Base-by-base conservation (phyloP, 2,113 vertebrate genomes). In the Coreoperca whiteheadi region DNA sequence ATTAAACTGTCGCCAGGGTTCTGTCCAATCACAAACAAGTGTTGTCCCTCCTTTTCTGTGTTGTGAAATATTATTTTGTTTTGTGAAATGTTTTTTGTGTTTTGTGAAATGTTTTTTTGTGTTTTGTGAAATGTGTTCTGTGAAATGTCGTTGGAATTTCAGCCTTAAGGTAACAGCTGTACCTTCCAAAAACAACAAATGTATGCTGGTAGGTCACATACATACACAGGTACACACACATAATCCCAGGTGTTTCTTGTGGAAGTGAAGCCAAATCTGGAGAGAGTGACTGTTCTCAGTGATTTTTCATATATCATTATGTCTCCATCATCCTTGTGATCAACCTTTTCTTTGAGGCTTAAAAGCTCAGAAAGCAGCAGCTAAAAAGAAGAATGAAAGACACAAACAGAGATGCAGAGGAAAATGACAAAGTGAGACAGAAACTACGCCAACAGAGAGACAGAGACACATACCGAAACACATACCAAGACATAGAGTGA, bases 401-500 rank as follows among this genome's bases (percentile, higher is more conserved):
- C 28, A 60, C 25, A 77, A 75, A 28, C 12, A 46, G 20, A 71
- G 20, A 53, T 64, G 10, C 66, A 41, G 51, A 68, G 20, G 23
- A 32, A 5, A 51, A 59, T 21, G 34, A 64, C 25, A 63, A 25
- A 34, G 37, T 21, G 16, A 59, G 61, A 56, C n/a, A 28, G 32
- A 74, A 12, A 70, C 7, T 60, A 18, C 54, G 23, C 20, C 23
- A 66, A 77, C 20, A 70, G 34, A 79, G 59, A 65, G 20, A 8
- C 34, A 50, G 43, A 84, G 66, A 20, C n/a, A 59, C 25, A 64
- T 53, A 79, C 32, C 32, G 6, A 34, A 5, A 34, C 32, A n/a
- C n/a, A n/a, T n/a, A n/a, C 65, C 8, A 66, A 80, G 61, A 82
- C 63, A 46, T 1, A 51, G 32, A 66, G 61, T 75, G 76, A 85